These are phyloP conservation scores for Polypterus bichir DNA, from an alignment of 2,113 vertebrate genomes.

Conservation along the genomic window DNA sequence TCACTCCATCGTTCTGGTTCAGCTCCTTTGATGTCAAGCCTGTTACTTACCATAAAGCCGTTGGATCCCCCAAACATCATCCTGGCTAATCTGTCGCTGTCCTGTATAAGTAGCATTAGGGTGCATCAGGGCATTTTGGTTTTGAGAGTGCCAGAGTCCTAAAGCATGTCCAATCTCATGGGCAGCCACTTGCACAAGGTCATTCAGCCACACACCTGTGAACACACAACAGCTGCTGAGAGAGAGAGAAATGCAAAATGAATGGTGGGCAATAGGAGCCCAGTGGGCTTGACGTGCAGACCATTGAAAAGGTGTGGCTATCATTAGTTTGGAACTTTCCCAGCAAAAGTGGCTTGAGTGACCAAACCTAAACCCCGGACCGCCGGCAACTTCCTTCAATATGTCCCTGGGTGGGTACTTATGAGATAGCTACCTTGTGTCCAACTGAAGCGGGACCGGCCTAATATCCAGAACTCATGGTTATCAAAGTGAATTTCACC, in stretches of 20 bases:
- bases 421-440: slow-evolving; percentile 46
- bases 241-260: too few species aligned
- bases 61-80: slow-evolving; percentile 64
- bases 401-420: too few species aligned
- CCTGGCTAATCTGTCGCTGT: slow-evolving; percentile 52
- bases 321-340: too few species aligned
- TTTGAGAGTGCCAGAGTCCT: slow-evolving; percentile 60
- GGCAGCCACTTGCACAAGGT: slow-evolving; percentile 64
- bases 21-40: background rate
- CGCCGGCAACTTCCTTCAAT: background rate
- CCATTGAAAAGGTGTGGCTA: too few species aligned
- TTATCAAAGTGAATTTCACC: slow-evolving; percentile 73
- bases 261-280: too few species aligned
- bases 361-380: background rate
- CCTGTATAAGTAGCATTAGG: slow-evolving; percentile 64
- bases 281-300: too few species aligned
- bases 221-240: background rate
- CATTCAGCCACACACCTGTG: slow-evolving; percentile 65
- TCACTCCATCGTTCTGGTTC: background rate
- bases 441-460: slow-evolving; percentile 67
- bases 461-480: slow-evolving; percentile 70
- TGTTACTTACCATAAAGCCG: slow-evolving; percentile 49
- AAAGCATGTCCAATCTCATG: slow-evolving; percentile 67
- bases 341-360: too few species aligned
- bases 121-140: slow-evolving; percentile 58